These are phyloP conservation scores for Sporophila hypoxantha DNA, from an alignment of 2,113 vertebrate species.

Conservation along the genomic window DNA sequence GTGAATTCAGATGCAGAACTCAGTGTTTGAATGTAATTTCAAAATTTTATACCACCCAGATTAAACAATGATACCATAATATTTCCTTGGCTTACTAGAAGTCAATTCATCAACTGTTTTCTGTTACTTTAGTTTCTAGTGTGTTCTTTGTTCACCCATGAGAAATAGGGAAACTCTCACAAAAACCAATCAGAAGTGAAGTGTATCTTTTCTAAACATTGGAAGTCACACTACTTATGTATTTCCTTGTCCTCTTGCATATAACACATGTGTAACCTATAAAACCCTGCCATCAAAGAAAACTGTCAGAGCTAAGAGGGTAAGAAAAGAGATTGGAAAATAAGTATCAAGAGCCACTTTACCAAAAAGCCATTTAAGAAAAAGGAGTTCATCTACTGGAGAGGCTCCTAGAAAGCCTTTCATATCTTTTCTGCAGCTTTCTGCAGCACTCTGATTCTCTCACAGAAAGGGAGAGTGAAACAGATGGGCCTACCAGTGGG, in stretches of 20 bases:
- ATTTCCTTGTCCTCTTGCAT: neutral
- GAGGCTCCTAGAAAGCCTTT: neutral
- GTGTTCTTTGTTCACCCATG: neutral
- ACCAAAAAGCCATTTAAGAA: neutral
- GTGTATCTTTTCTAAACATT: neutral
- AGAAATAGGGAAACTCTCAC: neutral
- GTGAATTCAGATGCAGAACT: neutral
- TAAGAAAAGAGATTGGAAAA: neutral
- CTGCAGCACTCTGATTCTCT: neutral
- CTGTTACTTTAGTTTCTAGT: neutral
- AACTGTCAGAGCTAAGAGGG: neutral
- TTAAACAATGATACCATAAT: neutral
- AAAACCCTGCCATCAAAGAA: neutral
- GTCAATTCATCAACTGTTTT: neutral
- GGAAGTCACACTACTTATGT: neutral
- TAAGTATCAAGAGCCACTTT: neutral
- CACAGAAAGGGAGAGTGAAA: neutral
- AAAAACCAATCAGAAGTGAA: neutral
- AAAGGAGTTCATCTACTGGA: neutral
- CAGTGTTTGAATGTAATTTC: neutral
- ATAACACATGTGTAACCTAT: neutral
- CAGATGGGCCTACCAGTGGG: neutral
- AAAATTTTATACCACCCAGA: neutral
- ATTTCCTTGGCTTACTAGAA: neutral
- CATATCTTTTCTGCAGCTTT: neutral